Evolutionary conservation across 2,113 vertebrate genomes (phyloP), one percentile per base, ranked within the genome.

Genomic region (Ophiodon elongatus): DNA sequence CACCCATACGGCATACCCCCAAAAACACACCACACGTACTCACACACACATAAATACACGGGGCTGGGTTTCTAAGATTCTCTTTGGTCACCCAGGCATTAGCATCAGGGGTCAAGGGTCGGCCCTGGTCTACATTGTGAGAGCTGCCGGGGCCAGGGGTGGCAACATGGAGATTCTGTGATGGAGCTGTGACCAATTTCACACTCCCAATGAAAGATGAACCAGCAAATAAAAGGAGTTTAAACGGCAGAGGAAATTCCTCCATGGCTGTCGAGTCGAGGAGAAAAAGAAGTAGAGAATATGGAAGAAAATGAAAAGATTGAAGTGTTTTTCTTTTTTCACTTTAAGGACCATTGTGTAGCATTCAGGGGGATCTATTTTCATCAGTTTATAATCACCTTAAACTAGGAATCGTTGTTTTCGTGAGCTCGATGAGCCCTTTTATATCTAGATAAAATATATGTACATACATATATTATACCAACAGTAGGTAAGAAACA

Each of bases 81-180:
- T 91, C 77, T 57, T 57, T 31, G 68, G 82, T 91, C 86, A 89
- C 84, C 83, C 89, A 84, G 73, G 87, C 93, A 86, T 94, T 89
- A 89, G 90, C 91, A 85, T 89, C 57, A 68, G 37, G 56, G 91
- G 92, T 93, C 90, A 93, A 52, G 63, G 93, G 88, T 92, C 76
- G 11, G 19, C 41, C 68, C 8, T 1, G 88, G 72, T 63, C 88
- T 76, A 87, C 89, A 92, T 91, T 93, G 89, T 92, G 57, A 79
- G 86, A 84, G 67, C 78, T 23, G 41, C 63, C 17, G 43, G 76
- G 68, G 73, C 78, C 75, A 63, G 87, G 68, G 89, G 86, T 81
- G 85, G 68, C 71, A 85, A 85, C 86, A 80, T 9, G 33, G 67
- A 86, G 87, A 75, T 83, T 83, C 52, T 76, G 59, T 75, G 80